Base-by-base conservation (phyloP, 2,888 invertebrate genomes). In the Meganola albula region DNA sequence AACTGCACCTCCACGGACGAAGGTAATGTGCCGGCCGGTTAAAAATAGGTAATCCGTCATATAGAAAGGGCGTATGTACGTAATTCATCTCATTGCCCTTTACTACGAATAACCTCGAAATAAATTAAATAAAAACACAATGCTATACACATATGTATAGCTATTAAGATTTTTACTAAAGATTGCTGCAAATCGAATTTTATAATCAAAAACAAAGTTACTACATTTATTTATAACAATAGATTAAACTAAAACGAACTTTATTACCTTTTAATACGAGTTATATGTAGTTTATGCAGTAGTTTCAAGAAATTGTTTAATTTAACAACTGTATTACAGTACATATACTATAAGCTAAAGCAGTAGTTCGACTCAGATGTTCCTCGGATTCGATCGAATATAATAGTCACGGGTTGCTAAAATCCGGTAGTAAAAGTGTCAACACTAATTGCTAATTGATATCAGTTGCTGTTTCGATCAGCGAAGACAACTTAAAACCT, bases 161-260 rank as follows among this genome's bases (percentile, higher is more conserved):
- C 49, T 43, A 56, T 58, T 59, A 55, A 59, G 59, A 60, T 59
- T 53, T 46, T 44, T 49, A 48, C 36, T 41, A 40, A 10, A 59
- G 59, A 59, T 60, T 57, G 42, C 41, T 45, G 43, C 40, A 40
- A 57, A 48, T 50, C 37, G 40, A 50, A 50, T 41, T 47, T 37
- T 48, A 25, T 34, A 39, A 46, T 38, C 14, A 39, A 36, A 37
- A 12, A 21, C 39, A 34, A 32, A 24, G 10, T 23, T 37, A 14
- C 1, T 4, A 3, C 0, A 0, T 21, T 11, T 7, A 10, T 4
- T 2, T 20, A 1, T 9, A 0, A n/a, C 27, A 6, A 2, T 10
- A 9, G 9, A 31, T 1, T 14, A 37, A 11, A 12, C 6, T 6
- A 51, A 44, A 26, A 4, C 42, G 9, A 10, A 0, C 28, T 25